Percentiles rank a stretch among this genome's conserved stretches.
These are phyloP conservation scores for Heliconius melpomene DNA, from an alignment of 1,140 invertebrate species.

Conservation along the genomic window DNA sequence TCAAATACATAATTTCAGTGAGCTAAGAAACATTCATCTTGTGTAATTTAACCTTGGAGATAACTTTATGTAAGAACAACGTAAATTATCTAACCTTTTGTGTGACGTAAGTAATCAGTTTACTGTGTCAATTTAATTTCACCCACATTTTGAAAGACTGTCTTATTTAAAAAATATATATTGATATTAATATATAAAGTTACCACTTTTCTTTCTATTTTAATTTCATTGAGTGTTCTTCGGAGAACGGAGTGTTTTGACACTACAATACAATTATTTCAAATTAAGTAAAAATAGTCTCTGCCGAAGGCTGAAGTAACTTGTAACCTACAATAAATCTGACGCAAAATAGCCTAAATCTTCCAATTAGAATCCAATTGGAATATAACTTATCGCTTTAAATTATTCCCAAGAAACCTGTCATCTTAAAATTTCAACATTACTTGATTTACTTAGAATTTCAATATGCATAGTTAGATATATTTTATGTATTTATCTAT, in stretches of 20 bases:
- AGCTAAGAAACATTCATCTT: not conserved
- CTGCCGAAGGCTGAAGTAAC: too few relatives aligned
- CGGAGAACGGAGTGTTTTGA: too few relatives aligned
- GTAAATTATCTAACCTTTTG: conserved; percentile 19
- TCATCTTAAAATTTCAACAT: not conserved
- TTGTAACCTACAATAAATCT: not conserved
- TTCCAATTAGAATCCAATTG: not conserved
- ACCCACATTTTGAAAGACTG: not conserved
- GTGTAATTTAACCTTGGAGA: conserved; percentile 7
- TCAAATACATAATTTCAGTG: not conserved
- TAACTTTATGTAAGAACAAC: conserved; percentile 18
- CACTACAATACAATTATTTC: too few relatives aligned
- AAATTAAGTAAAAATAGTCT: too few relatives aligned
- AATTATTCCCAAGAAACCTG: not conserved
- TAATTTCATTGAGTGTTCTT: too few relatives aligned
- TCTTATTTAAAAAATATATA: too few relatives aligned
- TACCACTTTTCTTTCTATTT: too few relatives aligned
- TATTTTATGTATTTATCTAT: too few relatives aligned
- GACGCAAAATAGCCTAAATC: not conserved
- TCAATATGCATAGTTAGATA: too few relatives aligned
- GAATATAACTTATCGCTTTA: not conserved
- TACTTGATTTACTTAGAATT: too few relatives aligned
- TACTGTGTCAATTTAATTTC: conserved; percentile 17
- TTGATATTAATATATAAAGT: too few relatives aligned
- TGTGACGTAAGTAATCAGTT: conserved; percentile 18